Evolutionary conservation across 1,140 invertebrate species (phyloP), one percentile per base, ranked within the genome.

Genomic region (Bicyclus anynana): DNA sequence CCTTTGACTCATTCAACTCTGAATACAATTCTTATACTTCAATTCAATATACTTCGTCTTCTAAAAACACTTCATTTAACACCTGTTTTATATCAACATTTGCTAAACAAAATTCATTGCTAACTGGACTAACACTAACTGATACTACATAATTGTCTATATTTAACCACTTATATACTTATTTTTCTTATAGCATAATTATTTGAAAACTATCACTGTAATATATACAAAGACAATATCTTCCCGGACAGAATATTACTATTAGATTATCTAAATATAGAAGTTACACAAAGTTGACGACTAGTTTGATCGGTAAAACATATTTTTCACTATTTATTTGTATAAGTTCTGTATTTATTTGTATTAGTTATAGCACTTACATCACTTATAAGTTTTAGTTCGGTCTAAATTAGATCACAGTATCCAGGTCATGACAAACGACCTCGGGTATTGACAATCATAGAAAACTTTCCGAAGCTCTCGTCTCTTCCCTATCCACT

Each of bases 401-500:
- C 59, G 80, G 76, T 85, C 80, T 82, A 84, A 80, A 74, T 89
- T 90, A 90, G 65, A 90, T 89, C 89, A 89, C 89, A 89, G 89
- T 86, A 80, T 88, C 83, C 64, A 86, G 85, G 84, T 84, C 82
- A 74, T 63, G 72, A 23, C 67, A 53, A 46, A 68, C 72, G 85
- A 84, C 80, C 79, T 79, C 73, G 52, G 73, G 65, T 73, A 86
- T 80, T 82, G 87, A 82, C 77, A 77, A 92, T 92, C 91, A 92
- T 90, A 92, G 91, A 87, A 92, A 92, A 76, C 91, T 89, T 62
- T 91, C 91, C 0, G 87, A 87, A 7, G 86, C 86, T 64, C 89
- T 83, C 17, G 89, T 87, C 66, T 91, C 91, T 50, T 91, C 90
- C 23, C 90, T 85, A 26, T 91, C 91, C 7, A 84, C 69, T 13